These are phyloP conservation scores for Propithecus deckenii DNA, from an alignment of 2,797 vertebrate species.

Conservation along the genomic window DNA sequence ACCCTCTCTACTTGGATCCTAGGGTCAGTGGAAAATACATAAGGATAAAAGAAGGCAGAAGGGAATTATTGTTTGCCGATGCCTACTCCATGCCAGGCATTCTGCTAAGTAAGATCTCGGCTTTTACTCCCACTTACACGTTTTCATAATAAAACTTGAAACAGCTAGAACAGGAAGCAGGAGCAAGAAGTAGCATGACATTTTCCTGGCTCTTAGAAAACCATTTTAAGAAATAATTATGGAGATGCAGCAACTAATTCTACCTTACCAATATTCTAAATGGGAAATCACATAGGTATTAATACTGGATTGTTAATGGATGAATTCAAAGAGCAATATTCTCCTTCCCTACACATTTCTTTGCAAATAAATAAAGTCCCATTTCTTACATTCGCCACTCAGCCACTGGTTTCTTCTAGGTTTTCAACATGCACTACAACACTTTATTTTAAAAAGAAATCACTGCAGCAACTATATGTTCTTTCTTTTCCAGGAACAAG, in stretches of 20 bases:
- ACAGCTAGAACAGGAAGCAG: conserved; percentile 8
- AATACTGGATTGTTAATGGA: neutral
- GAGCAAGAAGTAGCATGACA: neutral
- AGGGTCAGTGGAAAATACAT: neutral
- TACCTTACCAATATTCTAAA: neutral
- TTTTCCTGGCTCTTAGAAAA: conserved; percentile 41
- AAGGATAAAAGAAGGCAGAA: neutral
- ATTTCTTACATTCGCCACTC: neutral
- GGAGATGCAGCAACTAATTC: neutral
- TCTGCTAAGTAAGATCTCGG: neutral
- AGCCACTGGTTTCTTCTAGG: neutral
- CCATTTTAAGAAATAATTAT: conserved; percentile 45
- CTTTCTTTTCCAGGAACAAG: conserved; percentile 1
- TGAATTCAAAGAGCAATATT: neutral
- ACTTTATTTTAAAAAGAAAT: neutral
- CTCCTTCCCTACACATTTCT: neutral
- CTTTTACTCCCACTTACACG: neutral
- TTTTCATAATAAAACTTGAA: conserved; percentile 39
- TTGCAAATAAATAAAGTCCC: neutral
- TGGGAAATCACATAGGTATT: conserved; percentile 9
- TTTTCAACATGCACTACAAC: neutral
- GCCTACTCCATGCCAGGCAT: neutral
- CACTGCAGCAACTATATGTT: neutral
- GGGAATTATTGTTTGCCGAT: neutral
- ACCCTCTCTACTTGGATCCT: neutral